Evolutionary conservation across 2,888 invertebrate genomes (phyloP).

Genomic region (Drosophila mettleri): DNA sequence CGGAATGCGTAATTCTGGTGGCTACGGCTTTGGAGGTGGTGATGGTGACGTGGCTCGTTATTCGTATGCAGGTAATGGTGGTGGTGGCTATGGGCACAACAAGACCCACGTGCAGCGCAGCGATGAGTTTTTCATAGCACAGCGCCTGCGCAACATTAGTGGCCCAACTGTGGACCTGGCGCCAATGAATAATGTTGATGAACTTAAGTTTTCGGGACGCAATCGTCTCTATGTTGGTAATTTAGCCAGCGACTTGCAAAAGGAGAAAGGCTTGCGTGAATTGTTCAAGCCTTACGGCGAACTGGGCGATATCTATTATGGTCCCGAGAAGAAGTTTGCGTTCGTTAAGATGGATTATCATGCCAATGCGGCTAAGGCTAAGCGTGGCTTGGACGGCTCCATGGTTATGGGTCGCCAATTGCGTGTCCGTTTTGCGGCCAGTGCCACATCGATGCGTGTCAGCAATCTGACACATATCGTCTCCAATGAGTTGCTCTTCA

Average conservation of each 20-base stretch:
- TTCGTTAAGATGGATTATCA: conserved; percentile 90
- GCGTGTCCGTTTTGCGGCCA: conserved; percentile 97
- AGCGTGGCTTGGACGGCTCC: conserved; percentile 95
- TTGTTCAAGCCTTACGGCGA: conserved; percentile 96
- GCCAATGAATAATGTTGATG: conserved; percentile 88
- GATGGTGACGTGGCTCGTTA: background rate
- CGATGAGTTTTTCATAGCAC: conserved; percentile 87
- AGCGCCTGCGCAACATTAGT: conserved; percentile 89
- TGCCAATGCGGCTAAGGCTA: conserved; percentile 96
- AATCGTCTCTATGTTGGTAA: conserved; percentile 98
- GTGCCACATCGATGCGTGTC: conserved; percentile 95
- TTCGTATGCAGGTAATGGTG: conserved; percentile 18
- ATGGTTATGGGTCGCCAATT: conserved; percentile 92
- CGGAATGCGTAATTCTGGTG: conserved; percentile 20
- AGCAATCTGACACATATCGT: conserved; percentile 96
- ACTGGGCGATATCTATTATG: conserved; percentile 95
- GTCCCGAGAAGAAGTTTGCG: conserved; percentile 97
- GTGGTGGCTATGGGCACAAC: conserved; percentile 25
- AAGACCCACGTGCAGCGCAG: conserved; percentile 79
- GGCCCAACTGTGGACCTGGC: conserved; percentile 92
- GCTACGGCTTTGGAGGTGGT: conserved; percentile 14
- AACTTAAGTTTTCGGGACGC: conserved; percentile 94
- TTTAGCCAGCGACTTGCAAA: conserved; percentile 86
- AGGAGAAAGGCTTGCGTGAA: conserved; percentile 93
- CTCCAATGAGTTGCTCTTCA: conserved; percentile 96